Evolutionary conservation across 1,140 invertebrate species (phyloP).

Genomic region (Plodia interpunctella): DNA sequence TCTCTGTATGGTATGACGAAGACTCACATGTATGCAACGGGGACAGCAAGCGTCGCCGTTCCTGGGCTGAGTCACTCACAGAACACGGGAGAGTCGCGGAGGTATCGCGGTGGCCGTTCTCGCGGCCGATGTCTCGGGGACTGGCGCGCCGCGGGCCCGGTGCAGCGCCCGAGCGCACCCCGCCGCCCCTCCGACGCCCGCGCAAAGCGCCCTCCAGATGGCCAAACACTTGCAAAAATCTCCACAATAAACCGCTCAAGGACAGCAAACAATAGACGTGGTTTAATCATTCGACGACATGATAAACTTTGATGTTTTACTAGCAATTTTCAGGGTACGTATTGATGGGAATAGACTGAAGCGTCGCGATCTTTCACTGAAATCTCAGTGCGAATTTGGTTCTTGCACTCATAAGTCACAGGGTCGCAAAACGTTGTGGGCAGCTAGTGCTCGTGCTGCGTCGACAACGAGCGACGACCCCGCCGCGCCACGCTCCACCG

Average conservation of each 20-base stretch:
- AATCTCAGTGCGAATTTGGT: slow-evolving; percentile 2
- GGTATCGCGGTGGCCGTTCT: slow-evolving; percentile 61
- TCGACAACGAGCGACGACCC: slow-evolving; percentile 61
- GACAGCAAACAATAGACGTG: not conserved
- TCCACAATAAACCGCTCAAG: slow-evolving; percentile 38
- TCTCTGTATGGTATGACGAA: slow-evolving; percentile 23
- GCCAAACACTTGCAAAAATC: slow-evolving; percentile 47
- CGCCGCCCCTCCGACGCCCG: slow-evolving; percentile 56
- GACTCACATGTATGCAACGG: slow-evolving; percentile 60
- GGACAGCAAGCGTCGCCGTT: slow-evolving; percentile 41
- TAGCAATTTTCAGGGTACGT: no score
- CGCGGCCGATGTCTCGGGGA: slow-evolving; percentile 70
- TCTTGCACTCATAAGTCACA: slow-evolving; percentile 1
- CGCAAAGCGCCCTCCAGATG: slow-evolving; percentile 62
- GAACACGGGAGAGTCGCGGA: slow-evolving; percentile 24
- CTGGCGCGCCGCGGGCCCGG: slow-evolving; percentile 49
- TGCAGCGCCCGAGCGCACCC: slow-evolving; percentile 55
- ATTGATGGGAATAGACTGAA: no score
- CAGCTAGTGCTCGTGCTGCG: slow-evolving; percentile 16
- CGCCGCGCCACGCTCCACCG: slow-evolving; percentile 64
- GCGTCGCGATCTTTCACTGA: not conserved
- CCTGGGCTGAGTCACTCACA: slow-evolving; percentile 37
- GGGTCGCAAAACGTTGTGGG: slow-evolving; percentile 14
- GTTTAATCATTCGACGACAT: not conserved
- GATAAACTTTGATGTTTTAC: no score